Evolutionary conservation across 2,113 vertebrate species (phyloP), one percentile per base, ranked within the genome.

Genomic region (Malaclemys terrapin): DNA sequence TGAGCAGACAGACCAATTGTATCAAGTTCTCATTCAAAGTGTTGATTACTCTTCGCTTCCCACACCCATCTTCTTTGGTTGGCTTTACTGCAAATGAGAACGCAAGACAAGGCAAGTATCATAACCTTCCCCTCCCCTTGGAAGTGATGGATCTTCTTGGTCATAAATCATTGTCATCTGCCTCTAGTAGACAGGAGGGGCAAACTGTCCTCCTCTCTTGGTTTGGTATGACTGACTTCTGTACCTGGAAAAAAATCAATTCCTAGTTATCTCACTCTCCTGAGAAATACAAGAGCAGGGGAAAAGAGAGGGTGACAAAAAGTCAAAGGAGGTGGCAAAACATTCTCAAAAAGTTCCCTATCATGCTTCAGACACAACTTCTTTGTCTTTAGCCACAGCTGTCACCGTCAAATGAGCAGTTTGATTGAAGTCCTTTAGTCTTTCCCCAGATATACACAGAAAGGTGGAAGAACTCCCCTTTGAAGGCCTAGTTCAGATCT

Each of bases 211-310:
- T 56, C 50, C 79, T 89, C 17, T 88, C n/a, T 84, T 81, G 3
- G 29, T 90, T 94, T 49, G 81, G 1, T 81, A n/a, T 59, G 53
- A 82, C n/a, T 59, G 53, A 82, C n/a, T 82, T 57, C n/a, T 82
- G 19, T 49, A 38, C 19, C 27, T 90, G 92, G 85, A 47, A 81
- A 57, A 54, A 25, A 56, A 35, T 80, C 3, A 45, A 69, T 85
- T 19, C 88, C 25, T 76, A 57, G 35, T 89, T 87, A 54, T 93
- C 96, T 91, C 94, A 2, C 56, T 95, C 29, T 89, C 38, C 69
- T 86, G 89, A 82, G 8, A 78, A 91, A 80, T 49, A 1, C 83
- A 82, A 94, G 78, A 94, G 29, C 11, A 52, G 72, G 49, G 56
- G 45, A 82, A 91, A 54, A 56, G 50, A 69, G 50, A 57, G 25